A percentile compares a stretch with the other conserved stretches of the same genome.
Conservation (phyloP, 2,113 vertebrate species). For the Nerophis lumbriciformis region DNA sequence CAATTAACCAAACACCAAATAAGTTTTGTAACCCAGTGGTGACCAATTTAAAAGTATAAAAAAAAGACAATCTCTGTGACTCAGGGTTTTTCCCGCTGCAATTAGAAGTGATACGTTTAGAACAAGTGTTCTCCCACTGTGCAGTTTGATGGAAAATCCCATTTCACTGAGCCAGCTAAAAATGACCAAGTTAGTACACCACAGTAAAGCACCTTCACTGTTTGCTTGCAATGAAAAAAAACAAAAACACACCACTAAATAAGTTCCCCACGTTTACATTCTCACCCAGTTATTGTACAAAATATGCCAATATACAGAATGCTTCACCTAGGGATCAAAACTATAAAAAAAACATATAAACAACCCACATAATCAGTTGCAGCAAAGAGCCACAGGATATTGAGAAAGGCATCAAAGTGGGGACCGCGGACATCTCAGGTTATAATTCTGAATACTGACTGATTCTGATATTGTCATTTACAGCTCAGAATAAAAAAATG, state of each 20-base stretch:
- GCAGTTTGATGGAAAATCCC: conserved; percentile 31
- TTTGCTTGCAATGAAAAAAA: conserved; percentile 67
- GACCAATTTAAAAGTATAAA: too few relatives aligned
- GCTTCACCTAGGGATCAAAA: conserved; percentile 62
- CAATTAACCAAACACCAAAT: not conserved
- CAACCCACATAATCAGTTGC: conserved; percentile 38
- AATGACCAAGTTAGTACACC: conserved; percentile 63
- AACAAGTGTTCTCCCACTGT: conserved; percentile 9
- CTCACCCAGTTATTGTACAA: conserved; percentile 70
- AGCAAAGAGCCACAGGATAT: conserved; percentile 44
- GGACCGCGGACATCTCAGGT: conserved; percentile 17
- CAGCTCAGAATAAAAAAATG: conserved; percentile 29
- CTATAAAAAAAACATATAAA: conserved; percentile 36
- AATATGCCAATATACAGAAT: conserved; percentile 69
- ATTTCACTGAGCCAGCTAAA: conserved; percentile 49
- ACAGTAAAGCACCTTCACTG: conserved; percentile 70
- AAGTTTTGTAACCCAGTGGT: too few relatives aligned
- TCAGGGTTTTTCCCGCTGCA: not conserved
- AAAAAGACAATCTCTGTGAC: not conserved
- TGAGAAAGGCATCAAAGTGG: conserved; percentile 57
- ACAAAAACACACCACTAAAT: conserved; percentile 58
- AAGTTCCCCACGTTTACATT: conserved; percentile 58
- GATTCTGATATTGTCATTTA: conserved; percentile 40
- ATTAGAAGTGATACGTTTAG: conserved; percentile 20
- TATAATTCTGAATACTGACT: conserved; percentile 31